Evolutionary conservation across 2,888 invertebrate genomes (phyloP), one percentile per base, ranked within the genome.

Genomic region (Nycteola revayana): DNA sequence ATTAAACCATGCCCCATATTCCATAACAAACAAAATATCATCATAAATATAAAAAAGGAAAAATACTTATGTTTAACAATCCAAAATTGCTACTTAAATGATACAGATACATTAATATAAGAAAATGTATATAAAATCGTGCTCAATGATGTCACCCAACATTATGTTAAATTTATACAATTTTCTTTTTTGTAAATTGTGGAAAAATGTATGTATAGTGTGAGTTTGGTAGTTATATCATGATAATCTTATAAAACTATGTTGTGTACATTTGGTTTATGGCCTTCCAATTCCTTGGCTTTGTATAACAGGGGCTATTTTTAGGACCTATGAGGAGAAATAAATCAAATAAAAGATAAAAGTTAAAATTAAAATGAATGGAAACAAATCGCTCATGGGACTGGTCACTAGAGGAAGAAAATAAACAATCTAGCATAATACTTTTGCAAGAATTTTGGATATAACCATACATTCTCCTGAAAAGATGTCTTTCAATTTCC

Each of bases 401-500:
- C 57, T 56, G 60, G 59, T 66, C 59, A 66, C 65, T 69, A 69
- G 62, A 69, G 64, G 64, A 66, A 66, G 49, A 67, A 72, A 74
- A 67, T 54, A 64, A 73, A 75, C 44, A 64, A 65, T 69, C 86
- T 87, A 87, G 86, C 86, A 74, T 61, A 75, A 77, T 83, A 86
- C 81, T 74, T 75, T 77, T 75, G 74, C 76, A 83, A 79, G 65
- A 81, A 81, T 75, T 82, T 71, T 76, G 76, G 68, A 72, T 69
- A 64, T 89, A 91, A 92, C 91, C 92, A 94, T 93, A 90, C 94
- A 93, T 91, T 94, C 94, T 83, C 94, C 92, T 80, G 94, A 93
- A 91, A 94, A 94, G 90, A 94, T 93, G 91, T 94, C 94, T 92
- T 94, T 94, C 89, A 95, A 92, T 92, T 94, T 94, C 87, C 93